Conservation (phyloP, 92 coral and sea anemone species). For the Actinernus sp. region DNA sequence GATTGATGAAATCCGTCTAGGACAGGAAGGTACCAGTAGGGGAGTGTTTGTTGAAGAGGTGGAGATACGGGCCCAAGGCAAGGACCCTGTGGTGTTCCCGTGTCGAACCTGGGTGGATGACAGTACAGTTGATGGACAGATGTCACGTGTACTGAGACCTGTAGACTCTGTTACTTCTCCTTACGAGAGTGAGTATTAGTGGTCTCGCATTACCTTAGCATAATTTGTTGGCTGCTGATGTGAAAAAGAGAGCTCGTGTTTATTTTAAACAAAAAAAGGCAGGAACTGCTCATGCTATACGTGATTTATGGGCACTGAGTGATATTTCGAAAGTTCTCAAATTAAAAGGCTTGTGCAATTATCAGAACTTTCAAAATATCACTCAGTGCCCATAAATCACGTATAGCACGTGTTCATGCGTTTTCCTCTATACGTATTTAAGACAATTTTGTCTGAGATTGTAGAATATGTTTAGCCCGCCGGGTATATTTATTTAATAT, state of each 20-base stretch:
- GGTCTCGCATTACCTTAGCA: too few relatives aligned
- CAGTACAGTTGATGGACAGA: conserved; percentile 64
- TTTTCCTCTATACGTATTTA: not conserved
- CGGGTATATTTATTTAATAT: too few relatives aligned
- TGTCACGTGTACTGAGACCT: conserved; percentile 64
- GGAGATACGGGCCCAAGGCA: conserved; percentile 46
- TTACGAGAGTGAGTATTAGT: conserved; percentile 56
- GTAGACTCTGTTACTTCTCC: conserved; percentile 70
- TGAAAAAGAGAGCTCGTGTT: too few relatives aligned
- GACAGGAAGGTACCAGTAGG: conserved; percentile 66
- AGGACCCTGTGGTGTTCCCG: conserved; percentile 77
- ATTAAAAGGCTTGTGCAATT: too few relatives aligned
- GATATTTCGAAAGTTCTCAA: too few relatives aligned
- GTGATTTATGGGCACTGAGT: too few relatives aligned
- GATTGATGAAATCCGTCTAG: conserved; percentile 73
- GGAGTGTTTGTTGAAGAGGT: conserved; percentile 74
- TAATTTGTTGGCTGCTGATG: too few relatives aligned
- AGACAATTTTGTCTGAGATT: not conserved
- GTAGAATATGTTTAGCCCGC: not conserved
- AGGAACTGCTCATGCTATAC: too few relatives aligned
- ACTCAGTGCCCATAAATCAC: too few relatives aligned
- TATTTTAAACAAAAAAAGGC: too few relatives aligned
- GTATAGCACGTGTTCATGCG: too few relatives aligned
- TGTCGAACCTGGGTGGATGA: conserved; percentile 87
- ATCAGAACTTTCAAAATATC: too few relatives aligned